Evolutionary conservation across 2,113 vertebrate genomes (phyloP).

Genomic region (Mesoclemmys tuberculata): DNA sequence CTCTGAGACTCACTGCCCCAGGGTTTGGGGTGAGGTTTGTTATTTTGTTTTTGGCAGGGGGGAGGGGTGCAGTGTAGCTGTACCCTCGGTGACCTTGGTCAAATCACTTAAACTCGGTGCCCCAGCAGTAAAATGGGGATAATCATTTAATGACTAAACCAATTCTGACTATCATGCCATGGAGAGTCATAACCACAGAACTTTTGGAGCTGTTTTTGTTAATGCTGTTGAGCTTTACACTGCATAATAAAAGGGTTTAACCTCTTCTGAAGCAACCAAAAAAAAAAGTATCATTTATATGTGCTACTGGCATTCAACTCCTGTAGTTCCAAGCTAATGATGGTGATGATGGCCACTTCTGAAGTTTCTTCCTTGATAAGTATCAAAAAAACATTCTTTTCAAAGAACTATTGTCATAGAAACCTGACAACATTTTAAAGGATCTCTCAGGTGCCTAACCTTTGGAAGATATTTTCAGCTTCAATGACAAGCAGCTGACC

Average conservation of each 20-base stretch:
- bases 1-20: too few relatives aligned
- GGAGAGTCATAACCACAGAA: neutral
- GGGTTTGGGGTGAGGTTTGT: too few relatives aligned
- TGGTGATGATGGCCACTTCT: neutral
- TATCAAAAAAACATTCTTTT: conserved; percentile 10
- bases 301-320: neutral
- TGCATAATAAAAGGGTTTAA: neutral
- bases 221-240: neutral
- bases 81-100: neutral
- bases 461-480: conserved; percentile 35
- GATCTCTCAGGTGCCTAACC: neutral
- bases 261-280: neutral
- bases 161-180: neutral
- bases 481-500: conserved; percentile 7
- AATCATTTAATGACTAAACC: neutral
- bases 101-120: neutral
- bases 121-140: neutral
- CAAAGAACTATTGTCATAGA: neutral
- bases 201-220: neutral
- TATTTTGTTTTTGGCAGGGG: too few relatives aligned
- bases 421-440: conserved; percentile 1
- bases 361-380: neutral
- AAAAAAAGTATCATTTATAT: neutral
- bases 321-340: neutral
- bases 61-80: neutral